A percentile compares a stretch with the other conserved stretches of the same genome.
These are phyloP conservation scores for Hydroisotoma schaefferi DNA, from an alignment of 2,888 invertebrate species.

Conservation along the genomic window DNA sequence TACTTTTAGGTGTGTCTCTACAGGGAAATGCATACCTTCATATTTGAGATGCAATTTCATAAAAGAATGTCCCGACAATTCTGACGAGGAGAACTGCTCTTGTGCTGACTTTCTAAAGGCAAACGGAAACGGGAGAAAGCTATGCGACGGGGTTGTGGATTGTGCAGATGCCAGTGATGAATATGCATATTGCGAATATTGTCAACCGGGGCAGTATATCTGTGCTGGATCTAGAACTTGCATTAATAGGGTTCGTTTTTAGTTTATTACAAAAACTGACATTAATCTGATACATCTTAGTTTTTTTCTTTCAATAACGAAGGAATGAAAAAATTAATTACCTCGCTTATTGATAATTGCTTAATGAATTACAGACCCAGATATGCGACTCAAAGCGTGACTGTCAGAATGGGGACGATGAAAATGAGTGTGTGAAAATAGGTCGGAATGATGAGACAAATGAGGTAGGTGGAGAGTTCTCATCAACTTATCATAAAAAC, in stretches of 20 bases:
- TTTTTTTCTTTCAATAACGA: not conserved
- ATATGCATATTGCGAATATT: slow-evolving; percentile 64
- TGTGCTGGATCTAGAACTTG: slow-evolving; percentile 70
- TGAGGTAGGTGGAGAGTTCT: slow-evolving; percentile 50
- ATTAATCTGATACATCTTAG: not conserved
- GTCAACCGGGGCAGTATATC: slow-evolving; percentile 63
- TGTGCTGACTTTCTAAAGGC: slow-evolving; percentile 72
- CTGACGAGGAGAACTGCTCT: slow-evolving; percentile 66
- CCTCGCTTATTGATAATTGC: not conserved
- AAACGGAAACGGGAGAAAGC: slow-evolving; percentile 66
- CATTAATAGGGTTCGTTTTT: slow-evolving; percentile 51
- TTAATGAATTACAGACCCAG: slow-evolving; percentile 17
- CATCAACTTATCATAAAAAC: slow-evolving; percentile 43
- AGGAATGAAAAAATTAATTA: not conserved
- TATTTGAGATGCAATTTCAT: slow-evolving; percentile 49
- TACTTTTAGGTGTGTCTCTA: slow-evolving; percentile 48
- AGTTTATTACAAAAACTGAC: slow-evolving; percentile 36
- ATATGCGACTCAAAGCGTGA: slow-evolving; percentile 55
- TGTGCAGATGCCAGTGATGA: slow-evolving; percentile 79
- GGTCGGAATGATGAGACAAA: slow-evolving; percentile 59
- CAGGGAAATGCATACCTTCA: slow-evolving; percentile 48
- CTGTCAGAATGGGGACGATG: slow-evolving; percentile 72
- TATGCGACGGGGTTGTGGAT: slow-evolving; percentile 74
- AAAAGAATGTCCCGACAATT: slow-evolving; percentile 55
- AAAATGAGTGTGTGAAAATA: slow-evolving; percentile 68